These are phyloP conservation scores for Takifugu flavidus DNA, from an alignment of 2,113 vertebrate genomes.

Conservation along the genomic window DNA sequence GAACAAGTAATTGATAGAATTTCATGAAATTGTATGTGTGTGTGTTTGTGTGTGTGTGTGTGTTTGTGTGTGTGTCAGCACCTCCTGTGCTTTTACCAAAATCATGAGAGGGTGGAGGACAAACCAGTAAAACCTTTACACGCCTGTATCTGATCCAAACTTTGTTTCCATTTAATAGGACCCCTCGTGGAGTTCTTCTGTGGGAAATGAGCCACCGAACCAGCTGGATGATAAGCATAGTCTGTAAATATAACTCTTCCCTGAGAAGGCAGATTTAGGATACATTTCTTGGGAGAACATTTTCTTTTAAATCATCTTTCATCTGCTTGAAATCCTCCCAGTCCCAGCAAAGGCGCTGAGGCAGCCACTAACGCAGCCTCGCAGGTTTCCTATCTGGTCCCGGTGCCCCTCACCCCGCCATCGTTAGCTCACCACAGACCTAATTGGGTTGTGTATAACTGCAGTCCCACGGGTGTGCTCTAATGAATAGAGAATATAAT, in stretches of 20 bases:
- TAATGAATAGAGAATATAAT: conserved; percentile 75
- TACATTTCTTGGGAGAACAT: conserved; percentile 43
- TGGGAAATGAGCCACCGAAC: neutral
- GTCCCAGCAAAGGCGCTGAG: conserved; percentile 28
- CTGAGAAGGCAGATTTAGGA: no score
- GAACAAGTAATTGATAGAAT: no score
- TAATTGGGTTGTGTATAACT: conserved; percentile 72
- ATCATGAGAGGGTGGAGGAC: neutral
- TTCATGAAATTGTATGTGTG: no score
- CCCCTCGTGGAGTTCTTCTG: neutral
- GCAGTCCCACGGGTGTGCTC: conserved; percentile 52
- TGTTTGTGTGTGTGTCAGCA: no score
- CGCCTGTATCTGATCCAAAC: neutral
- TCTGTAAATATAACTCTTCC: no score
- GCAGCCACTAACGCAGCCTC: conserved; percentile 35
- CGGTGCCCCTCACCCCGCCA: conserved; percentile 43
- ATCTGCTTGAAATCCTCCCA: conserved; percentile 30
- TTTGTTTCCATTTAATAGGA: conserved; percentile 17
- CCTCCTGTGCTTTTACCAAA: no score
- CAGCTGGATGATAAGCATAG: no score
- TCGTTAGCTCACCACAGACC: conserved; percentile 67
- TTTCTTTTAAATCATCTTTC: conserved; percentile 4
- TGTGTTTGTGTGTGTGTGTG: no score
- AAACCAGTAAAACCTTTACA: conserved; percentile 5
- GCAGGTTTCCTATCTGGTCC: conserved; percentile 41